Conservation (phyloP, 2,888 invertebrate genomes). For the Ligdia adustata region DNA sequence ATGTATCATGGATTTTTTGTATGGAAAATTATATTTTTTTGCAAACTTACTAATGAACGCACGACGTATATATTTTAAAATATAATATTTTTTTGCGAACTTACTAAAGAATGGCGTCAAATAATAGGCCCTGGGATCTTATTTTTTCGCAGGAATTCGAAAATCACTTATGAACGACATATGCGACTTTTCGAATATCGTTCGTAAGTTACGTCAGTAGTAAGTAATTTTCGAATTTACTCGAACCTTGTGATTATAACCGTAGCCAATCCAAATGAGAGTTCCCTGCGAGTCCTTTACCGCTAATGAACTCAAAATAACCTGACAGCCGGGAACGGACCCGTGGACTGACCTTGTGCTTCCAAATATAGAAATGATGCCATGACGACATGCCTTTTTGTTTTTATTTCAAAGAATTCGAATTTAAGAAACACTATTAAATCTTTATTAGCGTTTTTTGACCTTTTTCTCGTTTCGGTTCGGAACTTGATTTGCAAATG, state of each 20-base stretch:
- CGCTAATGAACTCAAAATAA: slow-evolving; percentile 48
- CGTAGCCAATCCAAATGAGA: slow-evolving; percentile 31
- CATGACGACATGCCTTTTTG: slow-evolving; percentile 5
- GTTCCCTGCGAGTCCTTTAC: slow-evolving; percentile 31
- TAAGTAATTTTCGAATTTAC: too few species aligned
- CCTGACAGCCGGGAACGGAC: slow-evolving; percentile 31
- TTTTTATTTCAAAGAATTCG: slow-evolving; percentile 11
- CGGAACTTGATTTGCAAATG: slow-evolving; percentile 22
- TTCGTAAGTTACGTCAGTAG: too few species aligned
- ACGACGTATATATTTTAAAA: too few species aligned
- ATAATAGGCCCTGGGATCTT: neutral
- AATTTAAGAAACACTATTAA: slow-evolving; percentile 24
- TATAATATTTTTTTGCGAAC: too few species aligned
- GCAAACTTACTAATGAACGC: too few species aligned
- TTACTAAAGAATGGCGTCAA: neutral
- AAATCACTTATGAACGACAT: neutral
- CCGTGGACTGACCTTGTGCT: slow-evolving; percentile 40
- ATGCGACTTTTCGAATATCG: too few species aligned
- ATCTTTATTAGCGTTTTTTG: slow-evolving; percentile 26
- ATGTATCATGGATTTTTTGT: too few species aligned
- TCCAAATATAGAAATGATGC: slow-evolving; percentile 42
- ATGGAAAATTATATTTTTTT: too few species aligned
- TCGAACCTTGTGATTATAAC: too few species aligned
- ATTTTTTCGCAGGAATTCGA: slow-evolving; percentile 10
- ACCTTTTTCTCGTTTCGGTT: slow-evolving; percentile 15